Percentiles rank a stretch among this genome's conserved stretches.
Evolutionary conservation across 2,797 vertebrate species (phyloP).

Genomic region (Neosilurus hyrtlii): DNA sequence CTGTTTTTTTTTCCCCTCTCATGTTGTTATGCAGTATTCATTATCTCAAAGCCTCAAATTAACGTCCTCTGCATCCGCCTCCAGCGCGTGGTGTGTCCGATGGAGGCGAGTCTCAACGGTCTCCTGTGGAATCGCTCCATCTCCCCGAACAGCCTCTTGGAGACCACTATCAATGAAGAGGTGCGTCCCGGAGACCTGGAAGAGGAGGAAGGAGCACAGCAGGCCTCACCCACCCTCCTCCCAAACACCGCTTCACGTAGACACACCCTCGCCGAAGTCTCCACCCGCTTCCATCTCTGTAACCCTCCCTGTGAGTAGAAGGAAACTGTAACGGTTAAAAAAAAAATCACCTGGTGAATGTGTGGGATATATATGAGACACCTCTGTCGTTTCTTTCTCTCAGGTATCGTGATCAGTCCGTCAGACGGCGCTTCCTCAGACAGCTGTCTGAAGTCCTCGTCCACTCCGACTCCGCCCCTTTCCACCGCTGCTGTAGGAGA

Average conservation of each 20-base stretch:
- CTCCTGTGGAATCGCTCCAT: slow-evolving; percentile 84
- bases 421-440: slow-evolving; percentile 90
- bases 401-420: slow-evolving; percentile 85
- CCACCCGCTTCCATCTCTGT: slow-evolving; percentile 81
- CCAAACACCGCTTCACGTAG: slow-evolving; percentile 82
- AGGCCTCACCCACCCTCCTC: slow-evolving; percentile 65
- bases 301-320: slow-evolving; percentile 82
- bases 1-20: not conserved
- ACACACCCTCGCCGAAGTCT: slow-evolving; percentile 92
- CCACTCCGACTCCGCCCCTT: slow-evolving; percentile 68
- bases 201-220: slow-evolving; percentile 79
- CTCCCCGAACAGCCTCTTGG: slow-evolving; percentile 88
- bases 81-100: slow-evolving; percentile 80
- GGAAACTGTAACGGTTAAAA: not conserved
- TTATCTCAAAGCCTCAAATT: not conserved
- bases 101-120: slow-evolving; percentile 81
- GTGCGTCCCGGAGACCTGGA: slow-evolving; percentile 80
- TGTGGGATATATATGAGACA: too few relatives aligned
- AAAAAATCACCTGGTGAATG: not conserved
- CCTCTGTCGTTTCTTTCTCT: not conserved
- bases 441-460: slow-evolving; percentile 88
- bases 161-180: slow-evolving; percentile 89
- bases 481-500: slow-evolving; percentile 66
- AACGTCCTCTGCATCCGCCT: not conserved
- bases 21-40: not conserved